Percentiles rank a stretch among this genome's conserved stretches.
Evolutionary conservation across 1,140 invertebrate genomes (phyloP).

Genomic region (Drosophila repleta): DNA sequence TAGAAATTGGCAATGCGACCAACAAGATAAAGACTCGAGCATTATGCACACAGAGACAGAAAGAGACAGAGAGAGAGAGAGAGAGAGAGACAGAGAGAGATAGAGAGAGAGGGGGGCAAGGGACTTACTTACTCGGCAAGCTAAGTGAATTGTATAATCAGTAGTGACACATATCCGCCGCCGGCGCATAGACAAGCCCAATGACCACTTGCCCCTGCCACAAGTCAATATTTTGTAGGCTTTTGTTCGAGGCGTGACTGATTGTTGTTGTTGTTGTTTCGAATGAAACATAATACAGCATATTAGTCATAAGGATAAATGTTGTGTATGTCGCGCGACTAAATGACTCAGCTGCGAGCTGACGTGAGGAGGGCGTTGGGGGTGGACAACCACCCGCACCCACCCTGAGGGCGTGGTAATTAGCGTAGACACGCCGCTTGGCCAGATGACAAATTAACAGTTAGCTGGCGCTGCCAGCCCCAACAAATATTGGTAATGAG

Average conservation of each 20-base stretch:
- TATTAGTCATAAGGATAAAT: conserved; percentile 57
- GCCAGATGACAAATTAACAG: conserved; percentile 35
- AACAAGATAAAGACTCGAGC: conserved; percentile 27
- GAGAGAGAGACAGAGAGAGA: neutral
- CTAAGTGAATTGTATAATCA: conserved; percentile 59
- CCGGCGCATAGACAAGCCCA: conserved; percentile 40
- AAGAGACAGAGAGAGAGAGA: neutral
- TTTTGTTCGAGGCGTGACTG: conserved; percentile 26
- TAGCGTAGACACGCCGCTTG: conserved; percentile 27
- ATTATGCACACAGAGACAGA: neutral
- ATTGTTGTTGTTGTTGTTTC: conserved; percentile 11
- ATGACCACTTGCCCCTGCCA: conserved; percentile 23
- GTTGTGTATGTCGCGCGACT: conserved; percentile 3
- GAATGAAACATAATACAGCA: conserved; percentile 43
- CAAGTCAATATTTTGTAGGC: conserved; percentile 2
- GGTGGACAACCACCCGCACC: conserved; percentile 1
- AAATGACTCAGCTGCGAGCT: conserved; percentile 25
- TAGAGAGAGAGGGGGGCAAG: no score
- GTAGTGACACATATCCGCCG: conserved; percentile 57
- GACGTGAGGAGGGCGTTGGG: neutral
- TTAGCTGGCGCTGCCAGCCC: conserved; percentile 26
- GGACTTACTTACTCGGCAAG: conserved; percentile 14
- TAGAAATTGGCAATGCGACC: conserved; percentile 56
- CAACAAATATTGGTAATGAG: conserved; percentile 43
- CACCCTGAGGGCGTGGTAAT: conserved; percentile 47